Evolutionary conservation across 64 coral and sea anemone genomes (phyloP).

Genomic region (Astreopora myriophthalma): DNA sequence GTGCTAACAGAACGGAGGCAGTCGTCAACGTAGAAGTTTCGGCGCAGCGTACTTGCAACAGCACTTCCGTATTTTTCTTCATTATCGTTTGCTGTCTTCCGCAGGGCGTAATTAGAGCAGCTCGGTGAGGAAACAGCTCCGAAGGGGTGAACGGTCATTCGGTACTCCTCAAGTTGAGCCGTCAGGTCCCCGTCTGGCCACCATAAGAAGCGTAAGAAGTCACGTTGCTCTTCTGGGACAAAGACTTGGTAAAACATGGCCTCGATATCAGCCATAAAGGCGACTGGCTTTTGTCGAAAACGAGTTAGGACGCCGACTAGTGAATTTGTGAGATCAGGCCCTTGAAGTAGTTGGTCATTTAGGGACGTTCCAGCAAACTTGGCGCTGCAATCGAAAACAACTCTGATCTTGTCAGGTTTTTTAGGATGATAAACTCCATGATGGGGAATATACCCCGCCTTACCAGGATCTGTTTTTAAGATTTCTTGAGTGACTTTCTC

Average conservation of each 20-base stretch:
- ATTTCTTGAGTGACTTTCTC: conserved; percentile 15
- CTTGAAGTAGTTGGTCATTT: conserved; percentile 65
- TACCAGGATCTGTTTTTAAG: background rate
- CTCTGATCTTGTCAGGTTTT: too few relatives aligned
- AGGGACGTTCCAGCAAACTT: conserved; percentile 25
- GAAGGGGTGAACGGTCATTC: too few relatives aligned
- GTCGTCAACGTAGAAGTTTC: conserved; percentile 3
- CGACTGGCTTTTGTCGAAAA: conserved; percentile 11
- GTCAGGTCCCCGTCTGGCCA: conserved; percentile 12
- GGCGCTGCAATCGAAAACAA: background rate
- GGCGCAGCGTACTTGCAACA: background rate
- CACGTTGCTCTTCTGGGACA: background rate
- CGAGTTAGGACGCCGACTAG: conserved; percentile 38
- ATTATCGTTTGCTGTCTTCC: background rate
- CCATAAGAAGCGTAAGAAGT: conserved; percentile 26
- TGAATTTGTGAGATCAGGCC: conserved; percentile 55
- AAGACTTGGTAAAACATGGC: conserved; percentile 28
- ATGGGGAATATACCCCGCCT: conserved; percentile 56
- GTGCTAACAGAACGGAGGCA: background rate
- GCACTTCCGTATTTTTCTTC: background rate
- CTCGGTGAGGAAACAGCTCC: conserved; percentile 12
- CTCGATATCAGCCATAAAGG: conserved; percentile 19
- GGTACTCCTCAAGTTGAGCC: background rate
- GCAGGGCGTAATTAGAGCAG: conserved; percentile 9
- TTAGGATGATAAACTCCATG: conserved; percentile 12